phyloP scores from a whole-genome alignment of 2,888 invertebrate genomes.

The Plusia festucae region DNA sequence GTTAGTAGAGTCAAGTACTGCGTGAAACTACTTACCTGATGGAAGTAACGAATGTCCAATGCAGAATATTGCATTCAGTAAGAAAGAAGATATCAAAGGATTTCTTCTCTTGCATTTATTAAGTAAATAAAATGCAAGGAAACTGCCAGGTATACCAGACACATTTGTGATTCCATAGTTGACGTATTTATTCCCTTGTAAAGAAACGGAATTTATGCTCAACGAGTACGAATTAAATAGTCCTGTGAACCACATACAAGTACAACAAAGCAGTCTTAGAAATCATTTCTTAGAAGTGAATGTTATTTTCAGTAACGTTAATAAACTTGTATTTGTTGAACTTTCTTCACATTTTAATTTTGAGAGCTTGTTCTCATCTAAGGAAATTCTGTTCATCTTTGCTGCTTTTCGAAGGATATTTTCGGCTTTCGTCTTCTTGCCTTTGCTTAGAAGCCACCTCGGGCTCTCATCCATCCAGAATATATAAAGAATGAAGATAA shows the following conservation, averaged over 20 bases:
- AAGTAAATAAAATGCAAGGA: constrained; percentile 84
- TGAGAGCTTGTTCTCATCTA: constrained; percentile 64
- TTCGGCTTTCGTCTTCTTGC: constrained; percentile 90
- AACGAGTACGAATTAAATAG: constrained; percentile 90
- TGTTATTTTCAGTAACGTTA: constrained; percentile 41
- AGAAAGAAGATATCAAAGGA: constrained; percentile 63
- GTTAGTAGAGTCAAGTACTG: background rate
- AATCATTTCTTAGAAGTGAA: constrained; percentile 66
- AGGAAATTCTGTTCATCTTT: constrained; percentile 68
- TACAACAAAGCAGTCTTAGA: constrained; percentile 67
- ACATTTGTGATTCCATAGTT: constrained; percentile 91
- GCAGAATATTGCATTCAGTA: constrained; percentile 45
- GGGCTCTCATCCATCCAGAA: constrained; percentile 92
- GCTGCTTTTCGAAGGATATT: constrained; percentile 89
- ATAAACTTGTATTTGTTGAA: constrained; percentile 27
- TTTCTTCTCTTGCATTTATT: constrained; percentile 85
- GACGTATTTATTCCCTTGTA: constrained; percentile 92
- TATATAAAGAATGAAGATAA: constrained; percentile 90
- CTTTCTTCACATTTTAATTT: constrained; percentile 65
- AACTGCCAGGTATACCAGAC: constrained; percentile 89
- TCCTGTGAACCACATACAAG: constrained; percentile 72
- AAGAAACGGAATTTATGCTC: constrained; percentile 91
- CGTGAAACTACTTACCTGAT: constrained; percentile 45
- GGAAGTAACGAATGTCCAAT: constrained; percentile 41
- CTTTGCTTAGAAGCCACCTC: constrained; percentile 92